These are phyloP conservation scores for Diarsia mendica DNA, from an alignment of 2,888 invertebrate species.

Conservation along the genomic window DNA sequence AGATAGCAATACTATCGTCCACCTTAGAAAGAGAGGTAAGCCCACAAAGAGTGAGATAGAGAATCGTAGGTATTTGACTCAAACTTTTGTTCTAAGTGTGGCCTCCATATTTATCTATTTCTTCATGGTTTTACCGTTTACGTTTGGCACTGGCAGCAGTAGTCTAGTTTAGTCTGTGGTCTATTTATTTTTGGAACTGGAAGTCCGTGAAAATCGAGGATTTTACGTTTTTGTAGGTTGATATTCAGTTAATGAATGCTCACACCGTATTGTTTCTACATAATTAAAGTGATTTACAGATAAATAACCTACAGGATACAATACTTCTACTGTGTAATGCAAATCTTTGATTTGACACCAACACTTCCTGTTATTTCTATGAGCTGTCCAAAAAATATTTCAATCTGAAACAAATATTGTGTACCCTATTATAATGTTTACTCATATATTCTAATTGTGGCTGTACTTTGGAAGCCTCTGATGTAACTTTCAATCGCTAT, in stretches of 20 bases:
- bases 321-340: slow-evolving; percentile 34
- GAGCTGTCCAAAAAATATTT: slow-evolving; percentile 61
- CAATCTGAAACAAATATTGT: slow-evolving; percentile 35
- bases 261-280: slow-evolving; percentile 16
- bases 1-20: no score
- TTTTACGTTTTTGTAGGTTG: slow-evolving; percentile 70
- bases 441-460: slow-evolving; percentile 1
- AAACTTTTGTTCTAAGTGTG: no score
- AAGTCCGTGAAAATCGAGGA: slow-evolving; percentile 73
- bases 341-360: slow-evolving; percentile 53
- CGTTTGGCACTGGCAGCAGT: slow-evolving; percentile 23
- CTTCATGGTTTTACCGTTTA: no score
- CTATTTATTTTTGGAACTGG: slow-evolving; percentile 78
- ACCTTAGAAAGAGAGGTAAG: no score
- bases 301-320: neutral
- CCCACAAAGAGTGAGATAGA: no score
- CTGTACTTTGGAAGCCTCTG: slow-evolving; percentile 4
- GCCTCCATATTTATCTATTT: no score
- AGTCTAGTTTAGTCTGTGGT: slow-evolving; percentile 63
- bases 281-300: slow-evolving; percentile 16
- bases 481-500: slow-evolving; percentile 3
- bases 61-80: no score
- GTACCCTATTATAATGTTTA: slow-evolving; percentile 2
- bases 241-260: slow-evolving; percentile 32
- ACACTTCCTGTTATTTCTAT: slow-evolving; percentile 70